These are phyloP conservation scores for Hydractinia echinata DNA, from an alignment of 30 jellyfish, hydroid and myxozoan species.

Conservation along the genomic window DNA sequence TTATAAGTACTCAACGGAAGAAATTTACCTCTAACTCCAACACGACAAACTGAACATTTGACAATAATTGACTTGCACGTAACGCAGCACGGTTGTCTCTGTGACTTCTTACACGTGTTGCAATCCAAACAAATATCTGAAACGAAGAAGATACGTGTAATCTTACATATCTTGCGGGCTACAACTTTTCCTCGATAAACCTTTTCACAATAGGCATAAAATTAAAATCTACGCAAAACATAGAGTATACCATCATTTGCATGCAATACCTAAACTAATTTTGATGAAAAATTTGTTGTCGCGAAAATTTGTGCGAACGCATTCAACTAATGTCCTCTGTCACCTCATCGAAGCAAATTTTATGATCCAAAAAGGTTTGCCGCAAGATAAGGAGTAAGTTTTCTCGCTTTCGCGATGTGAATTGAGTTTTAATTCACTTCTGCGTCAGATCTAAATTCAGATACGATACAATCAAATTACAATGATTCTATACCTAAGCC, in stretches of 20 bases:
- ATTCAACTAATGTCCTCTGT: too few species aligned
- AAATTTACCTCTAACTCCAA: slow-evolving; percentile 77
- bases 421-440: neutral
- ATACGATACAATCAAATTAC: neutral
- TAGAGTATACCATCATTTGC: too few species aligned
- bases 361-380: neutral
- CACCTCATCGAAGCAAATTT: too few species aligned
- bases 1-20: neutral
- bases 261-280: too few species aligned
- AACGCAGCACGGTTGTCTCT: slow-evolving; percentile 62
- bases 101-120: slow-evolving; percentile 54
- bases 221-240: too few species aligned
- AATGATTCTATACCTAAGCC: slow-evolving; percentile 56
- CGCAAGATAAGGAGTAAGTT: neutral
- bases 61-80: slow-evolving; percentile 71
- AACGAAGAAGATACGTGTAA: neutral
- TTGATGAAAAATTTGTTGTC: too few species aligned
- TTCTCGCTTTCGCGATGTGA: too few species aligned
- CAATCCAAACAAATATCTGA: slow-evolving; percentile 76
- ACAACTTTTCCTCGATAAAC: neutral
- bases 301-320: too few species aligned
- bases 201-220: too few species aligned
- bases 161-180: neutral
- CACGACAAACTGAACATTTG: slow-evolving; percentile 87
- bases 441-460: neutral